Percentiles rank a stretch among this genome's conserved stretches.
phyloP scores from a whole-genome alignment of 2,888 invertebrate genomes.

The Abscondita cerata region DNA sequence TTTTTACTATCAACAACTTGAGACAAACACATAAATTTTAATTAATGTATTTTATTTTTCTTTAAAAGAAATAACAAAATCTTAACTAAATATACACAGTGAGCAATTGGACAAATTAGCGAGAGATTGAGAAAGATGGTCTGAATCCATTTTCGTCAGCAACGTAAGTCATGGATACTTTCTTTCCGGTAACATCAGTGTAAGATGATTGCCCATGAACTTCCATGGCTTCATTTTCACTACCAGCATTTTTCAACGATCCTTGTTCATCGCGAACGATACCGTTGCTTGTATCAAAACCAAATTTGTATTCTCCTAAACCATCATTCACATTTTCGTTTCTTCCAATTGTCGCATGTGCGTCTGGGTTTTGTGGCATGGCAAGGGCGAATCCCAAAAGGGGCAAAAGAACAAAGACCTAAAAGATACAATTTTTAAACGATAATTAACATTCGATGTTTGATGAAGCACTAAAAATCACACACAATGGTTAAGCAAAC shows the following conservation, averaged over 20 bases:
- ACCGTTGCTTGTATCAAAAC: constrained; percentile 60
- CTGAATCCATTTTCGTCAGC: constrained; percentile 66
- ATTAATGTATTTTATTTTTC: too few relatives aligned
- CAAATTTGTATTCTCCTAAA: constrained; percentile 65
- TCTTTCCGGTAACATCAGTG: constrained; percentile 60
- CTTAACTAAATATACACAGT: neutral
- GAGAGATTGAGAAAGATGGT: constrained; percentile 44
- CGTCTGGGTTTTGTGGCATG: constrained; percentile 29
- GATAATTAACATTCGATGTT: neutral
- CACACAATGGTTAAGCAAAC: constrained; percentile 1
- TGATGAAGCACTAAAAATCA: neutral
- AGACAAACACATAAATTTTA: too few relatives aligned
- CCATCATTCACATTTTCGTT: constrained; percentile 67
- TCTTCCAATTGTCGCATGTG: constrained; percentile 66
- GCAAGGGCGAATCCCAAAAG: neutral
- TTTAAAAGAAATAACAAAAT: too few relatives aligned
- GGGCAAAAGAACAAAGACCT: neutral
- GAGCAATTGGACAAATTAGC: neutral
- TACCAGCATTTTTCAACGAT: constrained; percentile 55
- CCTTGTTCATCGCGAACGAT: constrained; percentile 51
- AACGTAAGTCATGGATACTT: constrained; percentile 59
- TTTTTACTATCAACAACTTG: too few relatives aligned
- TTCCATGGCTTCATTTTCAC: constrained; percentile 56
- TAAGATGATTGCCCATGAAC: constrained; percentile 61
- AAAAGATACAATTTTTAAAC: neutral